phyloP scores from a whole-genome alignment of 2,888 invertebrate genomes.

The Junonia oenone region DNA sequence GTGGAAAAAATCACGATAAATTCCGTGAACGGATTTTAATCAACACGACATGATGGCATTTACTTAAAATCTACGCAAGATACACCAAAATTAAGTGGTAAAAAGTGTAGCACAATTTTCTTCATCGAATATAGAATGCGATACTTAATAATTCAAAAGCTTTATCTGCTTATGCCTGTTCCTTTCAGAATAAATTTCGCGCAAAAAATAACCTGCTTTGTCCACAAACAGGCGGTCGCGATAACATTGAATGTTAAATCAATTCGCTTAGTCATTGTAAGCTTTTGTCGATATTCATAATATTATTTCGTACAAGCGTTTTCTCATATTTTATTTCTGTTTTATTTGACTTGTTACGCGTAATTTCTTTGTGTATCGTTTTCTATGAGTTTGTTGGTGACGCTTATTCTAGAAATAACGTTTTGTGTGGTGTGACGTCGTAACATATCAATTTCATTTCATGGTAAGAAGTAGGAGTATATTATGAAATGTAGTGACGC shows the following conservation, averaged over 20 bases:
- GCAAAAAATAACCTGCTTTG: background rate
- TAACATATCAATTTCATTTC: too few species aligned
- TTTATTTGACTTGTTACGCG: background rate
- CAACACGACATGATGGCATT: too few species aligned
- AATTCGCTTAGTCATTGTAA: background rate
- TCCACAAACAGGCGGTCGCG: background rate
- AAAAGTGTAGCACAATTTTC: background rate
- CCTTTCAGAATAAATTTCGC: background rate
- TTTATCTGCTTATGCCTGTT: background rate
- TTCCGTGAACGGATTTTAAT: too few species aligned
- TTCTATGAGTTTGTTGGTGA: too few species aligned
- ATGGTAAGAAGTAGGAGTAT: too few species aligned
- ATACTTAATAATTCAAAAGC: background rate
- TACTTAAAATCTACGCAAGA: too few species aligned
- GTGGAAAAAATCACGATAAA: too few species aligned
- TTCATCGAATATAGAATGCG: background rate
- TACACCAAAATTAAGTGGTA: too few species aligned
- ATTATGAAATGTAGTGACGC: too few species aligned
- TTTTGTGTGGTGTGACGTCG: too few species aligned
- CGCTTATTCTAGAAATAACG: too few species aligned
- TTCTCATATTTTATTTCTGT: background rate
- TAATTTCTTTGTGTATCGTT: too few species aligned
- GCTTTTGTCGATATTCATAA: background rate
- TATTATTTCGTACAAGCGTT: background rate
- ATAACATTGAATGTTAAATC: slow-evolving; percentile 1